These are phyloP conservation scores for Dolichallabes microphthalmus DNA, from an alignment of 2,113 vertebrate genomes.

Conservation along the genomic window DNA sequence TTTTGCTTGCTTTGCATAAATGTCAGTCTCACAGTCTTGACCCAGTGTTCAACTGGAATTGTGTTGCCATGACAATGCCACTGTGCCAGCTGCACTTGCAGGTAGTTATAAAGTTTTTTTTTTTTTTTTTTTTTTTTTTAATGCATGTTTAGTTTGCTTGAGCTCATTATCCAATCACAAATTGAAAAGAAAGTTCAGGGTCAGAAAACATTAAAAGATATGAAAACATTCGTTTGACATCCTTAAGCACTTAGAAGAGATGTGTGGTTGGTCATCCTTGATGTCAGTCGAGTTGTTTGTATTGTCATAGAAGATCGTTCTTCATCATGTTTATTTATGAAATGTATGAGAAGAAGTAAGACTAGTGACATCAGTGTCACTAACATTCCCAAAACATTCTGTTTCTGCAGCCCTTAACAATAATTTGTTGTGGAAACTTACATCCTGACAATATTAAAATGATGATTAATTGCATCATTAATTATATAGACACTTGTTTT, in stretches of 20 bases:
- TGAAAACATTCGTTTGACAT: neutral
- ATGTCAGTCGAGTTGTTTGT: neutral
- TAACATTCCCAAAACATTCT: neutral
- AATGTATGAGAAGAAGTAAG: neutral
- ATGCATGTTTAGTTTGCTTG: neutral
- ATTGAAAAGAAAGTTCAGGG: neutral
- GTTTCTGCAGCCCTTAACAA: neutral
- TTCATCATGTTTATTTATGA: neutral
- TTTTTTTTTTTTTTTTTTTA: no score
- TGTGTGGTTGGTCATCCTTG: neutral
- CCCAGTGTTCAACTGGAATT: conserved; percentile 24
- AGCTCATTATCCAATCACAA: neutral
- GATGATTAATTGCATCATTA: neutral
- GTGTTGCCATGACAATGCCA: conserved; percentile 43
- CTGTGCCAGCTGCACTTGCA: conserved; percentile 30
- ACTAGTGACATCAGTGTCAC: neutral
- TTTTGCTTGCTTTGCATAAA: conserved; percentile 19
- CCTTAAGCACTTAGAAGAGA: neutral
- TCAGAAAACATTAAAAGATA: neutral
- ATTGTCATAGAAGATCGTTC: neutral
- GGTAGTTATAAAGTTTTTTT: no score
- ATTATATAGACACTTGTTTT: neutral
- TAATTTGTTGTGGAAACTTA: neutral
- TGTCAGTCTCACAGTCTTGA: conserved; percentile 8
- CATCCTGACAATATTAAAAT: neutral